A percentile compares a stretch with the other conserved stretches of the same genome.
Conservation (phyloP, 2,888 invertebrate genomes). For the Aleiodes leptofemur region DNA sequence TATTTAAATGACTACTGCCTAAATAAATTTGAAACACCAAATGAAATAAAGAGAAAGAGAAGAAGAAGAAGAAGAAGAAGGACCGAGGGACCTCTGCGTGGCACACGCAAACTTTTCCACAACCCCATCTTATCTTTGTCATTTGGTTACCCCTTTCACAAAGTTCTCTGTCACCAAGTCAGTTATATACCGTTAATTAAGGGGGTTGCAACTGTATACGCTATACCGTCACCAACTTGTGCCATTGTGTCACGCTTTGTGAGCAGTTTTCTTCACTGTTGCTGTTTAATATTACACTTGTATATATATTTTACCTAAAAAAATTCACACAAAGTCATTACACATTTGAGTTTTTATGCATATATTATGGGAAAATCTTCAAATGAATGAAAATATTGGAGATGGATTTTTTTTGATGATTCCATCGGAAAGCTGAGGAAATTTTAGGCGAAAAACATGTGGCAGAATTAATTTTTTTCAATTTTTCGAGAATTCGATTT, state of each 20-base stretch:
- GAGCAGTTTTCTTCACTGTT: constrained; percentile 8
- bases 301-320: not conserved
- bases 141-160: constrained; percentile 17
- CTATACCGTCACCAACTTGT: constrained; percentile 41
- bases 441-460: too few relatives aligned
- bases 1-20: not conserved
- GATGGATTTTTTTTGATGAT: too few relatives aligned
- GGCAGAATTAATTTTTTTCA: too few relatives aligned
- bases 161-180: constrained; percentile 29
- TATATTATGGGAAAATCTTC: too few relatives aligned
- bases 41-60: not conserved
- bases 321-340: not conserved
- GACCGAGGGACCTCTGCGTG: constrained; percentile 36
- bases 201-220: constrained; percentile 21
- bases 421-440: too few relatives aligned
- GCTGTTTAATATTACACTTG: constrained; percentile 11
- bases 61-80: not conserved
- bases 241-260: constrained; percentile 47
- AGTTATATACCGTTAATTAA: constrained; percentile 45
- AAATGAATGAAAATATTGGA: too few relatives aligned
- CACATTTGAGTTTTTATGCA: too few relatives aligned
- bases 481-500: too few relatives aligned
- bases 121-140: constrained; percentile 44
- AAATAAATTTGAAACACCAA: constrained; percentile 36
- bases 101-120: constrained; percentile 53